Conservation (phyloP, 53 echinoderm and acorn worm genomes). For the Mesocentrotus franciscanus region DNA sequence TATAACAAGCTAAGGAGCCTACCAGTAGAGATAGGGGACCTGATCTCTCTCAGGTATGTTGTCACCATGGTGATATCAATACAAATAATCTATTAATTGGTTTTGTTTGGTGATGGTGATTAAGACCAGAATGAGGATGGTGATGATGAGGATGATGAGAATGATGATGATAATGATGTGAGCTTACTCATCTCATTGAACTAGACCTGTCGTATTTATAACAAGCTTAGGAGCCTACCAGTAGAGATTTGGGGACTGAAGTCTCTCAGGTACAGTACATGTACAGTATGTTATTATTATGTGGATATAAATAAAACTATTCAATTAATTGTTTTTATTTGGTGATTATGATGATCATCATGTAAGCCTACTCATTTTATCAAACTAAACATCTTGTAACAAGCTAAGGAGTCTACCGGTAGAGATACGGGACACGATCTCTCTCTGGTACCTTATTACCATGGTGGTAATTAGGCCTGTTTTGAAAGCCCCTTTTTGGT, state of each 20-base stretch:
- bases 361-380: constrained; percentile 79
- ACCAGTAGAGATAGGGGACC: constrained; percentile 94
- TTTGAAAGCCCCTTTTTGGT: no score
- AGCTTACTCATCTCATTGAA: constrained; percentile 78
- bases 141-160: background rate
- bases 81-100: background rate
- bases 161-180: constrained; percentile 36
- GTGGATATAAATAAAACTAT: no score
- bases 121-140: background rate
- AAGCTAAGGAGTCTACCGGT: constrained; percentile 91
- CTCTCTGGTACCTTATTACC: constrained; percentile 59
- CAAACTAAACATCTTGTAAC: constrained; percentile 88
- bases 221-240: constrained; percentile 92
- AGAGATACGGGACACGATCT: constrained; percentile 87
- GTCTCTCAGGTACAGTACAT: constrained; percentile 95
- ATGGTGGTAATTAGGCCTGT: no score
- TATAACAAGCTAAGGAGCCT: constrained; percentile 95
- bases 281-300: background rate
- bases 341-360: background rate
- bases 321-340: no score
- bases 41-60: constrained; percentile 90
- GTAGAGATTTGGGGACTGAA: constrained; percentile 88
- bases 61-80: background rate
- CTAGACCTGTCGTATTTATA: constrained; percentile 85
- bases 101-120: constrained; percentile 1